These are phyloP conservation scores for Agonopterix arenella DNA, from an alignment of 2,888 invertebrate species.

Conservation along the genomic window DNA sequence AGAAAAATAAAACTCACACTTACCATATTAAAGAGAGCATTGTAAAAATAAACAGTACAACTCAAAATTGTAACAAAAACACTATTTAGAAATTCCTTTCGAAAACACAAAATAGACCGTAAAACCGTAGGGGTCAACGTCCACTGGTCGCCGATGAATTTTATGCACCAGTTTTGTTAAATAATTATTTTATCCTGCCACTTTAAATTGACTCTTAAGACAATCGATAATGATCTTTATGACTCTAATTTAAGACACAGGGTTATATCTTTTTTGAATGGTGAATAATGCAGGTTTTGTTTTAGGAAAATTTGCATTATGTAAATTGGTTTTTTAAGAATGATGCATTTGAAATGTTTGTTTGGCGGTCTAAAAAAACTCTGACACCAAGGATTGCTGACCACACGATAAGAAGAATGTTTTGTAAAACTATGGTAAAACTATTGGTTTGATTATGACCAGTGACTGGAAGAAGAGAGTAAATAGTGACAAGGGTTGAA, in stretches of 20 bases:
- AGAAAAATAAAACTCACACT: slow-evolving; percentile 14
- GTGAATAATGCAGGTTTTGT: slow-evolving; percentile 6
- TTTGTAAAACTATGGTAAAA: no score
- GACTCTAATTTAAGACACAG: neutral
- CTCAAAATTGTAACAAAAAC: slow-evolving; percentile 25
- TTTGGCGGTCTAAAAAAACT: no score
- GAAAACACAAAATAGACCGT: slow-evolving; percentile 43
- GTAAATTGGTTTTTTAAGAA: slow-evolving; percentile 30
- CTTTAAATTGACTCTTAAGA: neutral
- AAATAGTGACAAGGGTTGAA: no score
- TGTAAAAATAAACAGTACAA: slow-evolving; percentile 20
- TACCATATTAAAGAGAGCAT: slow-evolving; percentile 13
- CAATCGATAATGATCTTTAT: neutral
- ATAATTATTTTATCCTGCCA: slow-evolving; percentile 25
- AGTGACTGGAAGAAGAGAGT: no score
- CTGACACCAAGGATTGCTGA: no score
- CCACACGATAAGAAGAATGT: no score
- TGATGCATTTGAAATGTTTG: slow-evolving; percentile 10
- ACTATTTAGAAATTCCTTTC: slow-evolving; percentile 45
- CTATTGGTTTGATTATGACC: no score
- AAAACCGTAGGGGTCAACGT: slow-evolving; percentile 41
- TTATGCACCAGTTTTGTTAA: slow-evolving; percentile 62
- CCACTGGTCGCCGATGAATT: slow-evolving; percentile 42
- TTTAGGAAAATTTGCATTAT: slow-evolving; percentile 23
- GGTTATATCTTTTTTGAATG: neutral